Percentiles rank a stretch among this genome's conserved stretches.
phyloP scores from a whole-genome alignment of 2,888 invertebrate genomes.

The Scaptodrosophila latifasciaeformis region DNA sequence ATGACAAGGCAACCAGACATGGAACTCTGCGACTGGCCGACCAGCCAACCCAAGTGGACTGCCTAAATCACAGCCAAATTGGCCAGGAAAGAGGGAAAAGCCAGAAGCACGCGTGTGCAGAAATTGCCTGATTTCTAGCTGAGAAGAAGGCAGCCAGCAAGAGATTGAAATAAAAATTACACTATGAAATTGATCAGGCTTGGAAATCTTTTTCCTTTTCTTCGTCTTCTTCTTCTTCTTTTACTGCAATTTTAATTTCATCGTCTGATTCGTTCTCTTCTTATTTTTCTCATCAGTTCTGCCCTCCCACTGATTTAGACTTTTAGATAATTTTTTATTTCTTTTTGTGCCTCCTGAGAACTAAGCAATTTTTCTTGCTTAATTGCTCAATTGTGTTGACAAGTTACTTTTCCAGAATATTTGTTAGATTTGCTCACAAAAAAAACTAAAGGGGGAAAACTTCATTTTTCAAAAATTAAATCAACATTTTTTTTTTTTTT shows the following conservation, averaged over 20 bases:
- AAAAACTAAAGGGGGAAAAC: slow-evolving; percentile 4
- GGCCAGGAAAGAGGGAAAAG: background rate
- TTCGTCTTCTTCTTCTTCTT: too few species aligned
- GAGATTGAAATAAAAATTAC: background rate
- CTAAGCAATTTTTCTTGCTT: background rate
- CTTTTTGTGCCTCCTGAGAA: background rate
- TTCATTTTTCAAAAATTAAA: slow-evolving; percentile 28
- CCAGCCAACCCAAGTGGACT: slow-evolving; percentile 23
- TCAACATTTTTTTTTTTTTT: slow-evolving; percentile 11
- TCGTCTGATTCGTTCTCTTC: too few species aligned
- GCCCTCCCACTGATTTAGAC: too few species aligned
- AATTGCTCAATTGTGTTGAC: slow-evolving; percentile 49
- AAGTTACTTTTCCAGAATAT: slow-evolving; percentile 17
- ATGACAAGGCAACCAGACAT: slow-evolving; percentile 49
- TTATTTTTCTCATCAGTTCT: too few species aligned
- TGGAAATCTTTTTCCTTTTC: background rate
- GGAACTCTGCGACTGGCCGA: too few species aligned
- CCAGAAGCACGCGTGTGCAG: background rate
- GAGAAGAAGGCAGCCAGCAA: background rate
- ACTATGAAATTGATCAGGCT: background rate
- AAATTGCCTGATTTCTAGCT: background rate
- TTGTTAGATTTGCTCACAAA: background rate
- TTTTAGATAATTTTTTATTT: too few species aligned
- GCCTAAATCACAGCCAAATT: background rate
- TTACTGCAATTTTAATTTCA: too few species aligned